Base-by-base conservation (phyloP, 2,113 vertebrate species). In the Tupaia tana region DNA sequence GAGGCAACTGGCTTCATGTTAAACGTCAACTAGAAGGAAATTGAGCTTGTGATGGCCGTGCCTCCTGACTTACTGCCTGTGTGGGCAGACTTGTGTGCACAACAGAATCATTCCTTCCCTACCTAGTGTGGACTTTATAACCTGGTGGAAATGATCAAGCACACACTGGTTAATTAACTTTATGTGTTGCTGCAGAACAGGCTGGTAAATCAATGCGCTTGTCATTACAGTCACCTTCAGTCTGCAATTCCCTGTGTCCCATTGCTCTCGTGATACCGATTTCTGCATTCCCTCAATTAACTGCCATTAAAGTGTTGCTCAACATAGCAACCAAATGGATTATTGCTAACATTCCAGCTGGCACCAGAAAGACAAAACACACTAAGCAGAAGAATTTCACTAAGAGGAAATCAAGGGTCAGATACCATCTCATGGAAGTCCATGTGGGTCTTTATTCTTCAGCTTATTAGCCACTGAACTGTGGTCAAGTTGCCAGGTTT, bases 101-200 rank as follows among this genome's bases (percentile, higher is more conserved):
- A 54, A 52, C 88, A 63, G 24, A 9, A 34, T 15, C 19, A 66
- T 67, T 66, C 31, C 9, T 64, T 77, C 8, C 66, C 69, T 56
- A 54, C 7, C 9, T 0, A 75, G 59, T 25, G 13, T 4, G 25
- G 86, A 61, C 63, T 67, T 93, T 20, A 80, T 14, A 78, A 86
- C 94, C 91, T 86, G 87, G 78, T 81, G 84, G 81, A 90, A 97
- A 85, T 56, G 83, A 59, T 94, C 70, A 1, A 0, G 86, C 7
- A 2, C 96, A 81, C 66, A 14, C 94, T 93, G 97, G 93, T 91
- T 98, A 98, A 98, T 98, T 98, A 97, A 89, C 93, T 98, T 97
- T 94, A 89, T 95, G 83, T 90, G 96, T 56, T 82, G 78, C 73
- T 67, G 78, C 86, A 96, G 96, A 95, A 22, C 34, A 59, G 29